Evolutionary conservation across 2,888 invertebrate species (phyloP).

Genomic region (Cryptus armator): DNA sequence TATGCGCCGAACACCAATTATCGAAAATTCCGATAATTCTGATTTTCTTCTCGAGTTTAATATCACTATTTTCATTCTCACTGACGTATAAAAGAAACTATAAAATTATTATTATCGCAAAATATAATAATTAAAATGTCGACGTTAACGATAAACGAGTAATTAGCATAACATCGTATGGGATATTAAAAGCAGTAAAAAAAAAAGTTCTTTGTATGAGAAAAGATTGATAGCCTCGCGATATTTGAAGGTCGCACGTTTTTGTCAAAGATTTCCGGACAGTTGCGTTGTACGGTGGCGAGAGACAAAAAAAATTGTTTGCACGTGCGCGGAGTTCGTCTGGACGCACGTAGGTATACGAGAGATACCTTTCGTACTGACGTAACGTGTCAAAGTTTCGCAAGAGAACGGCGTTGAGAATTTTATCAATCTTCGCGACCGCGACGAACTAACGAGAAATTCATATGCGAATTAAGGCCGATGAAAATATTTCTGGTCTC

Average conservation of each 20-base stretch:
- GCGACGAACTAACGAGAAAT: not conserved
- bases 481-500: not conserved
- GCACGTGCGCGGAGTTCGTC: not conserved
- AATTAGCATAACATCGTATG: no score
- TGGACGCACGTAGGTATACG: not conserved
- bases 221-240: not conserved
- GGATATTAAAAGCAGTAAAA: not conserved
- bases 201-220: not conserved
- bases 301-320: conserved; percentile 5
- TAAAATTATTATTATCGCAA: no score
- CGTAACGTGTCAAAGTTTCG: conserved; percentile 16
- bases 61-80: no score
- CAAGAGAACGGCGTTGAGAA: not conserved
- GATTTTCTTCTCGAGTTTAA: no score
- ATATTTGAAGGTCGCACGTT: not conserved
- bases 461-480: not conserved
- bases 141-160: no score
- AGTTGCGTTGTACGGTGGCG: not conserved
- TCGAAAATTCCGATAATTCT: no score
- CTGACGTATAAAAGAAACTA: no score
- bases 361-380: not conserved
- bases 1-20: not conserved
- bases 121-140: no score
- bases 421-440: conserved; percentile 30
- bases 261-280: conserved; percentile 15